These are phyloP conservation scores for Caenorhabditis sp. DNA, from an alignment of 2,888 invertebrate species.

Conservation along the genomic window DNA sequence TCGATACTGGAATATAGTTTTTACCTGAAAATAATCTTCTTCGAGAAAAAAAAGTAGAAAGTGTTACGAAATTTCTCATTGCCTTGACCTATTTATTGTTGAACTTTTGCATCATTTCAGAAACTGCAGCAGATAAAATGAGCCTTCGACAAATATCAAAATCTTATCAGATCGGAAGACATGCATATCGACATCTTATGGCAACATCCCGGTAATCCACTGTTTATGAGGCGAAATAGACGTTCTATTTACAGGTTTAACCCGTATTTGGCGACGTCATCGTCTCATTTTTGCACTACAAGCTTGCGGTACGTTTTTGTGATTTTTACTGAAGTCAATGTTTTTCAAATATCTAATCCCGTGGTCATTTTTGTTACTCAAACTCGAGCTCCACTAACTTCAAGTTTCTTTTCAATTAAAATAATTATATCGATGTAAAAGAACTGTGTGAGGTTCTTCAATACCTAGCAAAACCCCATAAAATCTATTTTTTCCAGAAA, in stretches of 20 bases:
- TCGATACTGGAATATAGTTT: background rate
- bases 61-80: background rate
- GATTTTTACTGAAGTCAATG: too few relatives aligned
- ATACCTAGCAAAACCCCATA: too few relatives aligned
- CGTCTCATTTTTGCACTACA: conserved; percentile 19
- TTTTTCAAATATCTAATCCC: too few relatives aligned
- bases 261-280: background rate
- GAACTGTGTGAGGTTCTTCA: too few relatives aligned
- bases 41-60: background rate
- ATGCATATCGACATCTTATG: conserved; percentile 27
- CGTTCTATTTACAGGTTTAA: conserved; percentile 23
- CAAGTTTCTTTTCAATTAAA: too few relatives aligned
- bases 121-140: conserved; percentile 13
- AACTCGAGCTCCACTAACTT: too few relatives aligned
- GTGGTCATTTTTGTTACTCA: too few relatives aligned
- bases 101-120: conserved; percentile 24
- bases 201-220: conserved; percentile 15
- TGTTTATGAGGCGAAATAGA: background rate
- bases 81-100: background rate
- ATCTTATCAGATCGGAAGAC: conserved; percentile 32
- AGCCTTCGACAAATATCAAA: conserved; percentile 30
- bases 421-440: too few relatives aligned
- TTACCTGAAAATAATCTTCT: background rate
- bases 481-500: background rate
- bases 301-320: conserved; percentile 25